Conservation (phyloP, 2,113 vertebrate species). For the Ailuropoda melanoleuca region DNA sequence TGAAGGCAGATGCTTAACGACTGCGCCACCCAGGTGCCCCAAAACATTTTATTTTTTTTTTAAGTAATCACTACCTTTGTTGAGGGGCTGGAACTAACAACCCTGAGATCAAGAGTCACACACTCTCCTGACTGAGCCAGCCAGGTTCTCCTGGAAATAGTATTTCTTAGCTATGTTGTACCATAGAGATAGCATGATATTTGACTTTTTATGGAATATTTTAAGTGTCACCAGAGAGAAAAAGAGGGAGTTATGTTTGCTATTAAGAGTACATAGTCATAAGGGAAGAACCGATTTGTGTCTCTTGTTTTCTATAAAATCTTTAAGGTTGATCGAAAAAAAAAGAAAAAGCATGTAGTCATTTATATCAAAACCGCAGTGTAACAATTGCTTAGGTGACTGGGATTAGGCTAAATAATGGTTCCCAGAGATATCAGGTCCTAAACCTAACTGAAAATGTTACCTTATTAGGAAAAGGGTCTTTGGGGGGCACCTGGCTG, state of each 20-base stretch:
- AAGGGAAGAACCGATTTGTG: background rate
- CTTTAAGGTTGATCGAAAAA: background rate
- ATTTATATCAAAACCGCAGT: background rate
- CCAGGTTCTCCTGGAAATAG: background rate
- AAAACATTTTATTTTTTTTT: background rate
- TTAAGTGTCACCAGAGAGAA: constrained; percentile 17
- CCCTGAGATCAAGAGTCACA: background rate
- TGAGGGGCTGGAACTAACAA: background rate
- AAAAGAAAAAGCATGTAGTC: background rate
- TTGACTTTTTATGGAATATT: constrained; percentile 7
- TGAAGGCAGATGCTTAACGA: too few relatives aligned
- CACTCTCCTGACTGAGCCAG: background rate
- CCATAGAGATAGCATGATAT: background rate
- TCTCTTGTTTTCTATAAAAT: background rate
- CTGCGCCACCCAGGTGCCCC: too few relatives aligned
- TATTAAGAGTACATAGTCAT: background rate
- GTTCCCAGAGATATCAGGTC: background rate
- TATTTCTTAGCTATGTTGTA: background rate
- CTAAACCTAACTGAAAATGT: background rate
- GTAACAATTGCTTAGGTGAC: background rate
- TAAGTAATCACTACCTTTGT: background rate
- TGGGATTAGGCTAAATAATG: background rate
- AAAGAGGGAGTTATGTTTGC: background rate
- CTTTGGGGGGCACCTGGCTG: background rate
- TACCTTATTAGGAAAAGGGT: background rate